A percentile compares a stretch with the other conserved stretches of the same genome.
phyloP scores from a whole-genome alignment of 1,140 invertebrate genomes.

The Zaprionus taronus region DNA sequence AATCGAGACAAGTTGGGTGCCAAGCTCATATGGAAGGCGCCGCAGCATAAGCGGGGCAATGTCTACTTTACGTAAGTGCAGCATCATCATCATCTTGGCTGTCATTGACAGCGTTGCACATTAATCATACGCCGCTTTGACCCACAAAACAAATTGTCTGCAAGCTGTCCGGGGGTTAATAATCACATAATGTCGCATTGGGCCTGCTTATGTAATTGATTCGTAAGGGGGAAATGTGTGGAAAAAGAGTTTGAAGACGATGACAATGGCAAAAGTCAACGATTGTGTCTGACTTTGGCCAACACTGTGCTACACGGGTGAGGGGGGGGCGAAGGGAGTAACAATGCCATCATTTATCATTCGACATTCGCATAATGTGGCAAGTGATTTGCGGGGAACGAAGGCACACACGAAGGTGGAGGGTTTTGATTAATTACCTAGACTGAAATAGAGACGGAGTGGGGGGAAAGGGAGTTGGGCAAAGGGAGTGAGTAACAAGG shows the following conservation, averaged over 20 bases:
- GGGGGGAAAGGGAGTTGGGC: background rate
- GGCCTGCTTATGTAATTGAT: conserved; percentile 70
- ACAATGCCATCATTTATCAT: conserved; percentile 46
- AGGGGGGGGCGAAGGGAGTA: background rate
- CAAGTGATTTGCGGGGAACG: conserved; percentile 21
- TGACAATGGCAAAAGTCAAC: conserved; percentile 45
- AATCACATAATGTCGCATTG: conserved; percentile 58
- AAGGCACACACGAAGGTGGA: background rate
- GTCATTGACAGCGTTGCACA: conserved; percentile 51
- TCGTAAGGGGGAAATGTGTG: conserved; percentile 47
- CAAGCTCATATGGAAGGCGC: conserved; percentile 90
- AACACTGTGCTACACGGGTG: conserved; percentile 21
- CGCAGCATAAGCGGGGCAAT: conserved; percentile 87
- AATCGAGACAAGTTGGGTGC: conserved; percentile 90
- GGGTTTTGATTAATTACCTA: conserved; percentile 39
- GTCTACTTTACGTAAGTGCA: conserved; percentile 92
- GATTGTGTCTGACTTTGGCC: conserved; percentile 29
- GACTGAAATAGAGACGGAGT: background rate
- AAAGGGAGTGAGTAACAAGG: too few relatives aligned
- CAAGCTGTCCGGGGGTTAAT: conserved; percentile 68
- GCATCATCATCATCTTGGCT: background rate
- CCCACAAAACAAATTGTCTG: conserved; percentile 73
- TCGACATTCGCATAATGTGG: conserved; percentile 33
- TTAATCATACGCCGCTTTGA: conserved; percentile 79
- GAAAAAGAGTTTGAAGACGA: conserved; percentile 43